These are phyloP conservation scores for Sphaerodactylus townsendi DNA, from an alignment of 2,113 vertebrate genomes.

Conservation along the genomic window DNA sequence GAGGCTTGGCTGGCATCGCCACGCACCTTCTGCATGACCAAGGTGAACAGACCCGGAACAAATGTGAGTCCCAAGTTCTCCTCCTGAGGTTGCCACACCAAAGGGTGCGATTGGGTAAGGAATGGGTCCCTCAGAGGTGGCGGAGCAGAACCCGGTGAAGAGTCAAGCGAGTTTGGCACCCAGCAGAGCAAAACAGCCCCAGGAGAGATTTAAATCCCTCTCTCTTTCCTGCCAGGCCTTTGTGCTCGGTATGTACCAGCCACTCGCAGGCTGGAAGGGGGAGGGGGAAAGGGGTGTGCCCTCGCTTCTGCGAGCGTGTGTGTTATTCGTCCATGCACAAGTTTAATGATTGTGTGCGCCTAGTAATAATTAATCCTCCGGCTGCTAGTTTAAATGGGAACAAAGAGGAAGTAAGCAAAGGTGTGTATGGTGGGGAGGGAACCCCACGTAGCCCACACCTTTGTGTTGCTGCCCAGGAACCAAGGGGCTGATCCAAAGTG, in stretches of 20 bases:
- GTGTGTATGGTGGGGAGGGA: not conserved
- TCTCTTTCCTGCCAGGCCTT: not conserved
- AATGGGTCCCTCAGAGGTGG: too few species aligned
- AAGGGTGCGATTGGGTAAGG: not conserved
- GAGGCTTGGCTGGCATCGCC: not conserved
- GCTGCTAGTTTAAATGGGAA: constrained; percentile 44
- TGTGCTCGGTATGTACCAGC: not conserved
- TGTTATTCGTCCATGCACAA: not conserved
- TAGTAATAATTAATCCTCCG: constrained; percentile 5
- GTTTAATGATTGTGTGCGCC: not conserved
- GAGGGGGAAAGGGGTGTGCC: not conserved
- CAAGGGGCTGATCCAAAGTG: not conserved
- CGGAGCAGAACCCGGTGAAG: not conserved
- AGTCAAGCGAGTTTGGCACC: not conserved
- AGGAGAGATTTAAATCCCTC: not conserved
- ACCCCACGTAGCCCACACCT: not conserved
- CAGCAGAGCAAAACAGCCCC: not conserved
- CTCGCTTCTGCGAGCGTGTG: too few species aligned
- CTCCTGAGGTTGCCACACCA: too few species aligned
- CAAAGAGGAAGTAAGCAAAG: not conserved
- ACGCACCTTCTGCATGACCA: not conserved
- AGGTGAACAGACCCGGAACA: not conserved
- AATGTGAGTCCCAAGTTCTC: not conserved
- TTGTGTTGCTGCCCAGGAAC: not conserved
- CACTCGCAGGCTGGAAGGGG: not conserved